Evolutionary conservation across 1,140 invertebrate genomes (phyloP).

Genomic region (Hycleus phaleratus): DNA sequence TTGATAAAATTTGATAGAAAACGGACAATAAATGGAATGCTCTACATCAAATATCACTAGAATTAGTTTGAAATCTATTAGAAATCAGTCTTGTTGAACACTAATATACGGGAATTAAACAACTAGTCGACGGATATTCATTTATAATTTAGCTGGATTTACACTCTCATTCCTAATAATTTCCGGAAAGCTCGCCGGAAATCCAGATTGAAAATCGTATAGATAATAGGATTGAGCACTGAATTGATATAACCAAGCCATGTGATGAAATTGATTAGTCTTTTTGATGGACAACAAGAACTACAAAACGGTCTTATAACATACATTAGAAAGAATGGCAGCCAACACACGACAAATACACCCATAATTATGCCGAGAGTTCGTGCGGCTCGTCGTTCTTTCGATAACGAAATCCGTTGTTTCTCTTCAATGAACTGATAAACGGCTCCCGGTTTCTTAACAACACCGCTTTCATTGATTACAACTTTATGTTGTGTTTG

Average conservation of each 20-base stretch:
- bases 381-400: slow-evolving; percentile 84
- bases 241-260: slow-evolving; percentile 98
- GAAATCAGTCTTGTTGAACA: slow-evolving; percentile 9
- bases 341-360: slow-evolving; percentile 93
- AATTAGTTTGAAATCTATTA: background rate
- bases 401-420: slow-evolving; percentile 84
- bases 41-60: slow-evolving; percentile 3
- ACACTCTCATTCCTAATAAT: slow-evolving; percentile 56
- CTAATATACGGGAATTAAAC: slow-evolving; percentile 5
- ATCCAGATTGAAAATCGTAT: slow-evolving; percentile 96
- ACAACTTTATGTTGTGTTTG: slow-evolving; percentile 37
- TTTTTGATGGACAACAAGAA: slow-evolving; percentile 67
- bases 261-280: slow-evolving; percentile 81
- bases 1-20: no score
- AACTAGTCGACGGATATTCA: slow-evolving; percentile 8
- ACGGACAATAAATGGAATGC: slow-evolving; percentile 6
- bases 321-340: slow-evolving; percentile 95
- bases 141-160: background rate
- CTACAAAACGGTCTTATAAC: slow-evolving; percentile 82
- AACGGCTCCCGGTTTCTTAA: slow-evolving; percentile 53
- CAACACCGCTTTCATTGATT: slow-evolving; percentile 27
- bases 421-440: slow-evolving; percentile 91
- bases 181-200: slow-evolving; percentile 90
- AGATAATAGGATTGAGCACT: slow-evolving; percentile 94
- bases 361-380: slow-evolving; percentile 92